Conservation (phyloP, 2,113 vertebrate genomes). For the Pterocles gutturalis region DNA sequence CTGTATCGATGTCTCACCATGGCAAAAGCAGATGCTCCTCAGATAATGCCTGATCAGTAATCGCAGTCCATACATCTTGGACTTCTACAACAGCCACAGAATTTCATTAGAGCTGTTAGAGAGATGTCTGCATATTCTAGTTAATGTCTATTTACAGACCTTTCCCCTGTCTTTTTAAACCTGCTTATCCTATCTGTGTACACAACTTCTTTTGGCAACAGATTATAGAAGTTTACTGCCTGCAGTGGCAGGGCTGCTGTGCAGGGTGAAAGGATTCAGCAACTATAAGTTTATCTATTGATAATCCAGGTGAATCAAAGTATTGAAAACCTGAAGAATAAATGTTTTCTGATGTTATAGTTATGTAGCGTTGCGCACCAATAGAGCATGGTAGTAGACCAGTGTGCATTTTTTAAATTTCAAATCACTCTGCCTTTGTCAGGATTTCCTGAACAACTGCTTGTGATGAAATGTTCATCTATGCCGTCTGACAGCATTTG, state of each 20-base stretch:
- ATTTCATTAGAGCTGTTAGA: background rate
- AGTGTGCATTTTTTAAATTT: background rate
- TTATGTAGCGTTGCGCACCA: background rate
- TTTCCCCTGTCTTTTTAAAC: background rate
- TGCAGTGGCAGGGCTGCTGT: background rate
- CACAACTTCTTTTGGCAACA: background rate
- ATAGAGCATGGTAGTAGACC: background rate
- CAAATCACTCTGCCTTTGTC: background rate
- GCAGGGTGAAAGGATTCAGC: background rate
- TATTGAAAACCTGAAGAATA: background rate
- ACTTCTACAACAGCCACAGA: background rate
- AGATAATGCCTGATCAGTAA: background rate
- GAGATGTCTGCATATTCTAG: background rate
- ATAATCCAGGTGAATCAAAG: background rate
- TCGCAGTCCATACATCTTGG: background rate
- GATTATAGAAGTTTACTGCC: background rate
- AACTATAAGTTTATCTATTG: background rate
- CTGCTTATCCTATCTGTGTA: rapidly evolving
- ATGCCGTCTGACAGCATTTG: background rate
- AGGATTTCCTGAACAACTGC: background rate
- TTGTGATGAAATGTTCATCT: background rate
- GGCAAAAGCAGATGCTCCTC: background rate
- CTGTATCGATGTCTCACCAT: background rate
- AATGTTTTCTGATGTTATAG: background rate
- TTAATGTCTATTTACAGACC: background rate